phyloP scores from a whole-genome alignment of 2,113 vertebrate species.

The Bos javanicus region DNA sequence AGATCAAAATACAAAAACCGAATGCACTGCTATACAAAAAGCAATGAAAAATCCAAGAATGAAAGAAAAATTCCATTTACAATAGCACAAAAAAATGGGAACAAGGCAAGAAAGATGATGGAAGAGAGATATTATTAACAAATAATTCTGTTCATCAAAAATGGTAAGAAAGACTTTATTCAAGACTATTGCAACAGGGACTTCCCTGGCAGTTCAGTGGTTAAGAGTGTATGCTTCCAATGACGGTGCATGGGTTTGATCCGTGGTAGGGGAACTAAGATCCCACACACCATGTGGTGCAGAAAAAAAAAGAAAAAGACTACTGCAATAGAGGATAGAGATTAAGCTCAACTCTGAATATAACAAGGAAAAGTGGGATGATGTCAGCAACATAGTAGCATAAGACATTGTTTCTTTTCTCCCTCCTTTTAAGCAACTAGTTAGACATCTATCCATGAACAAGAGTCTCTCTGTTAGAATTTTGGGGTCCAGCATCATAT shows the following conservation, averaged over 20 bases:
- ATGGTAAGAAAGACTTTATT: neutral
- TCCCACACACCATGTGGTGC: neutral
- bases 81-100: neutral
- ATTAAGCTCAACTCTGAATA: neutral
- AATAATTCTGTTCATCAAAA: neutral
- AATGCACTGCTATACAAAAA: neutral
- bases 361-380: neutral
- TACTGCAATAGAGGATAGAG: neutral
- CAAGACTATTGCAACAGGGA: neutral
- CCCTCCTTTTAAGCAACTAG: neutral
- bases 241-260: neutral
- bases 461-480: neutral
- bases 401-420: neutral
- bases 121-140: neutral
- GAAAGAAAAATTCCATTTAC: neutral
- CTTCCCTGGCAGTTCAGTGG: neutral
- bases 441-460: neutral
- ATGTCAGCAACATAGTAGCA: neutral
- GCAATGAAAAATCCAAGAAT: neutral
- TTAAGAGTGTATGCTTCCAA: neutral
- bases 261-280: neutral
- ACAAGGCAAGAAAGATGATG: neutral
- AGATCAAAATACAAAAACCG: neutral
- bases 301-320: too few species aligned
- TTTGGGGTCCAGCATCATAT: neutral